These are phyloP conservation scores for Bungarus multicinctus DNA, from an alignment of 2,113 vertebrate species.

Conservation along the genomic window DNA sequence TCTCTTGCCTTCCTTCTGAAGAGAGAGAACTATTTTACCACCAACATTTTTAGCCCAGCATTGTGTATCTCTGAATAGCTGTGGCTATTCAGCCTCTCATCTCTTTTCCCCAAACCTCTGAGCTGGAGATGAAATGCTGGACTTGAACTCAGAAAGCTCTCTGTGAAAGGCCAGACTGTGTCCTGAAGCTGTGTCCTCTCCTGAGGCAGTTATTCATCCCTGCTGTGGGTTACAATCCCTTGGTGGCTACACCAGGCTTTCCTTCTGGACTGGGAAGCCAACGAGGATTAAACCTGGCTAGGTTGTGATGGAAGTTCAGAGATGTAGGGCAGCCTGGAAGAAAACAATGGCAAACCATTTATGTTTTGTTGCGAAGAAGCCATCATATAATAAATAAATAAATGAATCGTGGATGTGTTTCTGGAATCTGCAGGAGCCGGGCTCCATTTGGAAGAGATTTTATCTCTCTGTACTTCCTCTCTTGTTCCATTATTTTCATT, in stretches of 20 bases:
- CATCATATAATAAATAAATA: too few relatives aligned
- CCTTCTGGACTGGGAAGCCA: not conserved
- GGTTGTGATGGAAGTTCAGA: not conserved
- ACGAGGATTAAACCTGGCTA: not conserved
- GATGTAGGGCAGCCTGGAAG: not conserved
- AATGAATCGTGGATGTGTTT: not conserved
- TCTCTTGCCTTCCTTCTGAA: not conserved
- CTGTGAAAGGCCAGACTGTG: not conserved
- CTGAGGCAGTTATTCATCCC: not conserved
- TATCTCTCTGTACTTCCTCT: too few relatives aligned
- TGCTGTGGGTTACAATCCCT: not conserved
- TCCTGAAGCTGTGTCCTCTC: not conserved
- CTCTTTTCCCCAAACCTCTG: not conserved
- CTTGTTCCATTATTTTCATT: not conserved
- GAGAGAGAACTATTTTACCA: not conserved
- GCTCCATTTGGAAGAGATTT: not conserved
- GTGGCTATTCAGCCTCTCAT: not conserved
- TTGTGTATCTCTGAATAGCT: not conserved
- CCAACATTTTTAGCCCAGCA: too few relatives aligned
- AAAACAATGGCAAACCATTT: not conserved
- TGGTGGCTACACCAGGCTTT: not conserved
- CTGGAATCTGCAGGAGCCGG: not conserved
- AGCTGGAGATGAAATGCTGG: not conserved
- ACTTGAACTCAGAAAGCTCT: not conserved
- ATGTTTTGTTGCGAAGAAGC: not conserved